Conservation (phyloP, 2,888 invertebrate species). For the Pecten maximus region DNA sequence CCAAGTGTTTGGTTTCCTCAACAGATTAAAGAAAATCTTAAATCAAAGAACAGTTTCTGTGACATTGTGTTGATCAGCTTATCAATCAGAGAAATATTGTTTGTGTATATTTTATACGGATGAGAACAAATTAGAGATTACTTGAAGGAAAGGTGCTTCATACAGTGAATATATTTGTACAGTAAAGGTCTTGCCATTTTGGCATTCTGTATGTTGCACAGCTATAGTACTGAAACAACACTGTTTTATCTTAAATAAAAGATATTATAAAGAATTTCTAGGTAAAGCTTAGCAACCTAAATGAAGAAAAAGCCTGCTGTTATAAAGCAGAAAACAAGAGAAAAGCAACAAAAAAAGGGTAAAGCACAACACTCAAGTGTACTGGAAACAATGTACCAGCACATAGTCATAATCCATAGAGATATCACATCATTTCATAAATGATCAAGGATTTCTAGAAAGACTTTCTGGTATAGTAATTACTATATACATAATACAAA, state of each 20-base stretch:
- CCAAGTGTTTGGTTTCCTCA: too few relatives aligned
- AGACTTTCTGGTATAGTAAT: slow-evolving; percentile 30
- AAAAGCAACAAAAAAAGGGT: not conserved
- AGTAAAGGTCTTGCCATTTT: too few relatives aligned
- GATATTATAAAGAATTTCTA: not conserved
- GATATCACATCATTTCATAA: slow-evolving; percentile 13
- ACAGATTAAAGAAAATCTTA: too few relatives aligned
- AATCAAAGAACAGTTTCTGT: too few relatives aligned
- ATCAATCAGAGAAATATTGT: too few relatives aligned
- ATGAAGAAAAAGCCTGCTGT: not conserved
- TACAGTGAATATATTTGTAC: too few relatives aligned
- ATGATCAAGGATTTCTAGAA: slow-evolving; percentile 27
- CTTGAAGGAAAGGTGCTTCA: too few relatives aligned
- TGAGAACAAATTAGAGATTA: too few relatives aligned
- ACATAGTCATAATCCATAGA: not conserved
- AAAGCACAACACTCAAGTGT: not conserved
- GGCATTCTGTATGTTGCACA: not conserved
- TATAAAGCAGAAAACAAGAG: not conserved
- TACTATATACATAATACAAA: slow-evolving; percentile 19
- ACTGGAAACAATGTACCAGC: not conserved
- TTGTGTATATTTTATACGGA: too few relatives aligned
- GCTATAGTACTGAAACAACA: not conserved
- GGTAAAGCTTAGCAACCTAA: not conserved
- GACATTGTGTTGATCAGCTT: too few relatives aligned
- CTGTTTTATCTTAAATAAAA: not conserved